A percentile compares a stretch with the other conserved stretches of the same genome.
These are phyloP conservation scores for Pachycephala philippinensis DNA, from an alignment of 2,113 vertebrate genomes.

Conservation along the genomic window DNA sequence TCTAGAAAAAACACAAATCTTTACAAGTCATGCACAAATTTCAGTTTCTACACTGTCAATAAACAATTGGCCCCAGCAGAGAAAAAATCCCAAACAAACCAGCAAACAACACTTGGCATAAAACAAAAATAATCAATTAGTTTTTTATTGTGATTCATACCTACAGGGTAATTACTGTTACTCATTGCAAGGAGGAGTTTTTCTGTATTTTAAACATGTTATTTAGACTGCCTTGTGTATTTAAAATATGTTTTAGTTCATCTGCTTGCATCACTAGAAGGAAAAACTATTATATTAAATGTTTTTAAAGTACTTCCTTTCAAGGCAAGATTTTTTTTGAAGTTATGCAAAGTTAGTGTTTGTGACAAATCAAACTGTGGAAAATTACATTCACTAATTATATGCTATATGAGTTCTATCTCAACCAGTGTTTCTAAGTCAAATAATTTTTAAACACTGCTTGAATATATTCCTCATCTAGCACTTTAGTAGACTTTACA, in stretches of 20 bases:
- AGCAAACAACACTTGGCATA: not conserved
- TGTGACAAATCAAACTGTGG: not conserved
- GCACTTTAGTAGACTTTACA: not conserved
- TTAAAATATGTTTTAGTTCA: not conserved
- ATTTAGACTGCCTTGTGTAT: not conserved
- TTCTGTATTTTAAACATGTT: not conserved
- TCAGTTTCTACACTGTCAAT: not conserved
- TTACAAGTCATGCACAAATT: not conserved
- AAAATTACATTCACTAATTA: not conserved
- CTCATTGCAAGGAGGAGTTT: not conserved
- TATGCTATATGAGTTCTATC: not conserved
- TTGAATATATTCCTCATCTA: not conserved
- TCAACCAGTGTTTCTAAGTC: not conserved
- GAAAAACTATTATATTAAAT: not conserved
- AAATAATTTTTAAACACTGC: not conserved
- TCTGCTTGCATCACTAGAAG: not conserved
- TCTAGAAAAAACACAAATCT: not conserved
- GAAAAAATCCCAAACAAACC: not conserved
- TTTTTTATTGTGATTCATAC: not conserved
- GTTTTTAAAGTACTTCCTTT: not conserved
- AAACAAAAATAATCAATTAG: not conserved
- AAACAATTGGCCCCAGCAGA: not conserved
- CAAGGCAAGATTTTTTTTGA: not conserved
- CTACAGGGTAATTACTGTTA: not conserved
- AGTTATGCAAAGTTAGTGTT: not conserved